Conservation (phyloP, 2,888 invertebrate genomes). For the Troilus luridus region DNA sequence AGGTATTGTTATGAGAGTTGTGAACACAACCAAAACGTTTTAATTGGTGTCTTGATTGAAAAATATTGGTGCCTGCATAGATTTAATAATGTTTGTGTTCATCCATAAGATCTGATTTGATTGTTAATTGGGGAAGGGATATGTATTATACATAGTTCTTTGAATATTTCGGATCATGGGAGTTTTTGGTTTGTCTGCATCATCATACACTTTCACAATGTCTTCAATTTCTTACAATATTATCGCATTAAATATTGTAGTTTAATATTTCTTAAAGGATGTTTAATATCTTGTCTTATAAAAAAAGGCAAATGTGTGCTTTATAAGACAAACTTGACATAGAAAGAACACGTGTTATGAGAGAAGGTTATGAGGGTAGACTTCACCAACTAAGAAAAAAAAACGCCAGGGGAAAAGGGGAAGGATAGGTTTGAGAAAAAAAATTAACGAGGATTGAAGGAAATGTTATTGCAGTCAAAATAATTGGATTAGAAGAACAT, state of each 20-base stretch:
- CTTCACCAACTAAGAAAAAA: neutral
- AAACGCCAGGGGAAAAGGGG: neutral
- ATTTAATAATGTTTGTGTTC: no score
- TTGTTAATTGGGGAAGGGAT: no score
- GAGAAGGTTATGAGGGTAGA: neutral
- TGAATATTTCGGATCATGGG: no score
- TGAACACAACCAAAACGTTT: no score
- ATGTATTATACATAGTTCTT: no score
- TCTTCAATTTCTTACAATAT: neutral
- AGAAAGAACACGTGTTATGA: neutral
- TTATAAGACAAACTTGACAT: neutral
- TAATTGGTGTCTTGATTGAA: no score
- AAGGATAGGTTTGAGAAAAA: neutral
- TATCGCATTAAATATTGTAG: neutral
- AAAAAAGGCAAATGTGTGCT: neutral
- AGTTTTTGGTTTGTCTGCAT: no score
- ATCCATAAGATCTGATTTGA: no score
- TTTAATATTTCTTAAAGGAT: neutral
- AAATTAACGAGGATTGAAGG: neutral
- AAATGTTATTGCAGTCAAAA: neutral
- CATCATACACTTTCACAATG: no score
- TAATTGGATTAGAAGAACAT: neutral
- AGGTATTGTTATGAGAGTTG: no score
- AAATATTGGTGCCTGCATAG: no score
- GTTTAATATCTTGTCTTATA: neutral